Conservation (phyloP, 2,888 invertebrate genomes). For the Ecdyonurus torrentis region DNA sequence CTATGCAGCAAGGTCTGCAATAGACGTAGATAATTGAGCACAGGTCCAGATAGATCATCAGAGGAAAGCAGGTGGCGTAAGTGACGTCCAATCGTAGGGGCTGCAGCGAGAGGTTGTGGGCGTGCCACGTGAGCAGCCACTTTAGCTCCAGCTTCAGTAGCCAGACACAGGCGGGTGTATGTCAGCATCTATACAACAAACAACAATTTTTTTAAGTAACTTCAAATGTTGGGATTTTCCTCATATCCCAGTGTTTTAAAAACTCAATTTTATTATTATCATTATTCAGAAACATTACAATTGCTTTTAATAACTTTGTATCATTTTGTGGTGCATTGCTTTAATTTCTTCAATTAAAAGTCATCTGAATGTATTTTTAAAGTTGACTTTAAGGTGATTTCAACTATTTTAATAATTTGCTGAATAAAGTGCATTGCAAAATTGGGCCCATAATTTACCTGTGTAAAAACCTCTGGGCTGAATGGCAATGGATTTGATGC, state of each 20-base stretch:
- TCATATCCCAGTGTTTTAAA: too few relatives aligned
- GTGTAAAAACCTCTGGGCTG: conserved; percentile 5
- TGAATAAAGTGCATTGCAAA: too few relatives aligned
- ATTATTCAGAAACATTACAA: too few relatives aligned
- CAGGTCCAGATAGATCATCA: conserved; percentile 31
- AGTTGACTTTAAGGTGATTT: too few relatives aligned
- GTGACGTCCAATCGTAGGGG: conserved; percentile 48
- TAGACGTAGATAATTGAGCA: conserved; percentile 41
- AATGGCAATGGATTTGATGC: conserved; percentile 6
- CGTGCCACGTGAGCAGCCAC: conserved; percentile 24
- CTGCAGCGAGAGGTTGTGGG: conserved; percentile 43
- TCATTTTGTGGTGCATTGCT: too few relatives aligned
- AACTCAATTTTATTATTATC: too few relatives aligned
- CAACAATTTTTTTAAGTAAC: too few relatives aligned
- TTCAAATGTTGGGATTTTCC: too few relatives aligned
- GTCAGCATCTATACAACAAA: conserved; percentile 61
- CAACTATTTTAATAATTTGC: too few relatives aligned
- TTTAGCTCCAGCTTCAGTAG: conserved; percentile 40
- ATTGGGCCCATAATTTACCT: background rate
- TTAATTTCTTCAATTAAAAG: too few relatives aligned
- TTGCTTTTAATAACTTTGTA: too few relatives aligned
- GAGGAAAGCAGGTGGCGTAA: conserved; percentile 22
- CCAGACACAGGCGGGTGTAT: conserved; percentile 65
- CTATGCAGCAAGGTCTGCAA: conserved; percentile 46
- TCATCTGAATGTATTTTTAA: too few relatives aligned